Conservation (phyloP, 2,113 vertebrate genomes). For the Mellivora capensis region DNA sequence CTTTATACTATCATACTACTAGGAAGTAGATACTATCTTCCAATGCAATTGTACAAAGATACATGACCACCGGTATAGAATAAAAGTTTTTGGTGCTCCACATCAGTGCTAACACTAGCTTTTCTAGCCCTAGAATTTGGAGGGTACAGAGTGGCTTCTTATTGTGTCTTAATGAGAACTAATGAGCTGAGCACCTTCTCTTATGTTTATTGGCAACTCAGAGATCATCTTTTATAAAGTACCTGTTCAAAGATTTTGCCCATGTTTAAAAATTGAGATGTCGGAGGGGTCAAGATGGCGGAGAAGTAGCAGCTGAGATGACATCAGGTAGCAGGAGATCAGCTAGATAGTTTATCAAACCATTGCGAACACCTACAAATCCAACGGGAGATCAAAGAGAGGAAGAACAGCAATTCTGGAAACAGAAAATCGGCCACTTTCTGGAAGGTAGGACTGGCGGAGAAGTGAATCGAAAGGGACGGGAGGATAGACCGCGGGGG, state of each 20-base stretch:
- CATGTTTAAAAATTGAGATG: background rate
- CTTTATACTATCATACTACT: background rate
- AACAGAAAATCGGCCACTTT: too few relatives aligned
- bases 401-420: too few relatives aligned
- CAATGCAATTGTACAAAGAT: background rate
- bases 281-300: too few relatives aligned
- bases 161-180: background rate
- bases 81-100: background rate
- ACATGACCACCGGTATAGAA: background rate
- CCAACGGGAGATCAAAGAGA: too few relatives aligned
- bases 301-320: too few relatives aligned
- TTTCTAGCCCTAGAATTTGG: background rate
- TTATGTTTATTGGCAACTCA: background rate
- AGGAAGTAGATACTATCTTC: background rate
- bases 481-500: too few relatives aligned
- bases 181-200: background rate
- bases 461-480: too few relatives aligned
- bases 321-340: too few relatives aligned
- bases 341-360: too few relatives aligned
- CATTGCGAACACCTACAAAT: too few relatives aligned
- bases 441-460: too few relatives aligned
- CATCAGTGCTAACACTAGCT: background rate
- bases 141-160: background rate
- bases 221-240: conserved; percentile 3
- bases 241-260: background rate